These are phyloP conservation scores for Sternarchorhynchus goeldii DNA, from an alignment of 2,797 vertebrate genomes.

Conservation along the genomic window DNA sequence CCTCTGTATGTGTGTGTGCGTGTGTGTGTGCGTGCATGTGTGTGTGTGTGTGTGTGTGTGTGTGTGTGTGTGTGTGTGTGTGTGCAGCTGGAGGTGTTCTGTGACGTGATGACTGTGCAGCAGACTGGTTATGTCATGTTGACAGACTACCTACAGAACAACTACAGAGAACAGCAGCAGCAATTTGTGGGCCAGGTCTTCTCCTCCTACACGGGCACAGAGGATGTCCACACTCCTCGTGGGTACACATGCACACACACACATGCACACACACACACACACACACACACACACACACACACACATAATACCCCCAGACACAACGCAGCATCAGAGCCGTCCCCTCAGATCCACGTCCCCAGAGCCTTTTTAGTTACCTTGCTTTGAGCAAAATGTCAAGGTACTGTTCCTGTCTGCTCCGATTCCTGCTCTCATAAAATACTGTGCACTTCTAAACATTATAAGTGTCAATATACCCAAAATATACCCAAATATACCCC, in stretches of 20 bases:
- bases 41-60: slow-evolving; percentile 24
- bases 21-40: no score
- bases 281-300: slow-evolving; percentile 22
- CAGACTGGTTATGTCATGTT: slow-evolving; percentile 95
- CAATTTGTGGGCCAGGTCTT: slow-evolving; percentile 93
- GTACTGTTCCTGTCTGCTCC: no score
- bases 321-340: background rate
- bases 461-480: no score
- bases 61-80: slow-evolving; percentile 33
- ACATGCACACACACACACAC: slow-evolving; percentile 16
- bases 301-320: background rate
- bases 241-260: slow-evolving; percentile 59
- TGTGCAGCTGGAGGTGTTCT: slow-evolving; percentile 85
- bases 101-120: slow-evolving; percentile 96
- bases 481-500: no score
- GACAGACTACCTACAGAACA: slow-evolving; percentile 96
- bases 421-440: no score
- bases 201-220: slow-evolving; percentile 92
- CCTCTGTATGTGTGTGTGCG: no score
- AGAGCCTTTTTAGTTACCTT: background rate
- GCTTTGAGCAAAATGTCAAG: no score
- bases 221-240: slow-evolving; percentile 91
- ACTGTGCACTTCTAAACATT: no score
- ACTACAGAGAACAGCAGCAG: slow-evolving; percentile 88
- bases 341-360: background rate